Evolutionary conservation across 2,888 invertebrate genomes (phyloP), one percentile per base, ranked within the genome.

Genomic region (Pyralis farinalis): DNA sequence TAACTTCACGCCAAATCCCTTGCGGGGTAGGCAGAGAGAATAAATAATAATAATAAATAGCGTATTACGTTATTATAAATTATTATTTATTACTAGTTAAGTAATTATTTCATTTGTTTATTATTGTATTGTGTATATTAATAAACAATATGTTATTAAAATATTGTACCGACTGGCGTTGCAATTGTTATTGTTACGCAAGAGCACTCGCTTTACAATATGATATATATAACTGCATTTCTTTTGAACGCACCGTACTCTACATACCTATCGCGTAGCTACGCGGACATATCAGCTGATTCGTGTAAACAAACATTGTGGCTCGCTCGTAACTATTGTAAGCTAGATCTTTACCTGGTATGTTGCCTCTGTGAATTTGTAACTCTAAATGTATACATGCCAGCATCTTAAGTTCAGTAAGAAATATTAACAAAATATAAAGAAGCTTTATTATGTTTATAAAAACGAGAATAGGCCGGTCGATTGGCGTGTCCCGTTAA

Each of bases 391-490:
- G n/a, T n/a, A 25, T 8, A 25, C 25, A 25, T 7, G 3, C 30
- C n/a, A 41, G 43, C 42, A 43, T 43, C 4, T 38, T 38, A 46
- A 44, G 49, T 56, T 58, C 60, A 62, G 58, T 63, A 53, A n/a
- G n/a, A n/a, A 66, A 60, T 56, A 64, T 55, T 62, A 55, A 58
- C 56, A 7, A 5, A 21, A 21, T 21, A 25, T 25, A 55, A 71
- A 71, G 63, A 64, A 67, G 62, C 63, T 66, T 69, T 75, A 72
- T 79, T 79, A 78, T 84, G 78, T 85, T 83, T 81, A 76, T 69
- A 82, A 84, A 80, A 85, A 85, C 77, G 76, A 79, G 83, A 85
- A 85, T 86, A 86, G 85, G 83, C 80, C 80, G 84, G 81, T 81
- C 83, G 83, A 85, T 86, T 63, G 72, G 71, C 71, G 67, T 80